These are phyloP conservation scores for Drosophila ficusphila DNA, from an alignment of 1,140 invertebrate species.

Conservation along the genomic window DNA sequence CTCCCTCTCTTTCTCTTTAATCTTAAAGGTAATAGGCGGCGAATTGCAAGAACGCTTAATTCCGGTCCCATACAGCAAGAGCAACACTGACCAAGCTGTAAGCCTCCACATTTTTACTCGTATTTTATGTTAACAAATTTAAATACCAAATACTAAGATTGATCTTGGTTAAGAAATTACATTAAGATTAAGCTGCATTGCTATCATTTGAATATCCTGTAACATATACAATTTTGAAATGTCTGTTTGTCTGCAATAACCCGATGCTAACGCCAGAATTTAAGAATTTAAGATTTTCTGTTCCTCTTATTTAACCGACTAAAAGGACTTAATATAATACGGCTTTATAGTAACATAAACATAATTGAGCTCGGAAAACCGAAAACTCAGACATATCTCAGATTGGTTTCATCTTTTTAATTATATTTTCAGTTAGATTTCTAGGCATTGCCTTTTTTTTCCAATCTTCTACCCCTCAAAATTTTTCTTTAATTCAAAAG, in stretches of 20 bases:
- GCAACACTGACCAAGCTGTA: slow-evolving; percentile 99
- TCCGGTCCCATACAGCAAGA: slow-evolving; percentile 99
- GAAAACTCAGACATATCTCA: background rate
- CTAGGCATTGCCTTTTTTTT: background rate
- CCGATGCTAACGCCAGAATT: background rate
- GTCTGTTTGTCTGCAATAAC: slow-evolving; percentile 5
- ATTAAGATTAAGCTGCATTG: background rate
- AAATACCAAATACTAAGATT: background rate
- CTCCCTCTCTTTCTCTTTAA: slow-evolving; percentile 59
- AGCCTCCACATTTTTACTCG: slow-evolving; percentile 86
- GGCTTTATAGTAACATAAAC: background rate
- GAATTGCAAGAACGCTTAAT: slow-evolving; percentile 99
- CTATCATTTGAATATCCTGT: background rate
- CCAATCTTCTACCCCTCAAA: background rate
- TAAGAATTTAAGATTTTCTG: background rate
- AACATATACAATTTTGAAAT: background rate
- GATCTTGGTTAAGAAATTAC: background rate
- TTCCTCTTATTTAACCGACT: background rate
- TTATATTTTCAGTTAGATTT: background rate
- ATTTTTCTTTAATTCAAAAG: background rate
- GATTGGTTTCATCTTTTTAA: background rate
- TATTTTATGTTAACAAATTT: slow-evolving; percentile 20
- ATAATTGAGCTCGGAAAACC: background rate
- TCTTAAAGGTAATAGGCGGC: slow-evolving; percentile 97
- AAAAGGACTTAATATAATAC: background rate